A percentile compares a stretch with the other conserved stretches of the same genome.
These are phyloP conservation scores for Halcyon malimbica DNA, from an alignment of 2,113 vertebrate genomes.

Conservation along the genomic window DNA sequence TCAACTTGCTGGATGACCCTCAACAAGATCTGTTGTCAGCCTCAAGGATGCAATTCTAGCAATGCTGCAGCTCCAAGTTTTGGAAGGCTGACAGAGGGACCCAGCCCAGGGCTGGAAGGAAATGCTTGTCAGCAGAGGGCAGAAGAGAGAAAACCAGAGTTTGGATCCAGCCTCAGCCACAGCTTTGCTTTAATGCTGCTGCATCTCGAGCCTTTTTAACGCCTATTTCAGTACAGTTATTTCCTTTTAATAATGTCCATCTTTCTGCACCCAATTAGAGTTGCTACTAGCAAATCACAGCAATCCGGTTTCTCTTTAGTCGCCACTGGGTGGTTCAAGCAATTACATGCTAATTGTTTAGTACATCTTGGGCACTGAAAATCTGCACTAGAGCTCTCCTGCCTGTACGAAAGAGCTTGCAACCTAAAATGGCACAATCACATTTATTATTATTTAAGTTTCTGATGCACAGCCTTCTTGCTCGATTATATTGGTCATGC, in stretches of 20 bases:
- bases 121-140: background rate
- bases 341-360: background rate
- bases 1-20: background rate
- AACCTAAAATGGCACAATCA: background rate
- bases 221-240: background rate
- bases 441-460: background rate
- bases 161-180: background rate
- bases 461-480: background rate
- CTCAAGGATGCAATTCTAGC: background rate
- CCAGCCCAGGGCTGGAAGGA: background rate
- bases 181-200: background rate
- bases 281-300: background rate
- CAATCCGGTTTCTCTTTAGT: background rate
- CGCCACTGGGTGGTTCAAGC: background rate
- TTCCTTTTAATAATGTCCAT: background rate
- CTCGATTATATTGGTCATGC: background rate
- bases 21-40: background rate
- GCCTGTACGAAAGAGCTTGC: background rate
- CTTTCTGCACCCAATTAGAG: background rate
- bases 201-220: background rate
- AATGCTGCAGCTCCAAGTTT: background rate
- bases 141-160: background rate
- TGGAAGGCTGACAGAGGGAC: constrained; percentile 19
- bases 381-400: background rate
- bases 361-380: background rate